phyloP scores from a whole-genome alignment of 92 coral and sea anemone species.

The Palythoa heliodiscus region DNA sequence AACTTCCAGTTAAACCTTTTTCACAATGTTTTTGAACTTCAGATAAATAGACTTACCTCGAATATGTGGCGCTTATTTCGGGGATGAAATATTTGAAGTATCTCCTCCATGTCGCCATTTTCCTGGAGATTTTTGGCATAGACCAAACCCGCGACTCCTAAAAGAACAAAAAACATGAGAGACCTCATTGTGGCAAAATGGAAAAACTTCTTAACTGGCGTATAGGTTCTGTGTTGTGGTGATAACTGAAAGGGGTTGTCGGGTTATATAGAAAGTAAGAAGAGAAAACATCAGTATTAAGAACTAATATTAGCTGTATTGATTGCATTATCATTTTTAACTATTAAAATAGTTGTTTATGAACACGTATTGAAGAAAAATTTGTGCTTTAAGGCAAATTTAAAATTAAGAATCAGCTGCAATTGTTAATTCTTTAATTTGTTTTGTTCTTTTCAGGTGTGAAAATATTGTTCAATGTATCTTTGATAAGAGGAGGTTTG shows the following conservation, averaged over 20 bases:
- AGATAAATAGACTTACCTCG: too few species aligned
- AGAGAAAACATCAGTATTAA: not conserved
- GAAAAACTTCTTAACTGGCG: too few species aligned
- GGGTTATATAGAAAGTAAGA: not conserved
- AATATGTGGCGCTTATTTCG: too few species aligned
- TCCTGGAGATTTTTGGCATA: constrained; percentile 15
- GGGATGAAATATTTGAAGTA: not conserved
- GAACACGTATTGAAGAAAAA: not conserved
- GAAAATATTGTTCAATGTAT: not conserved
- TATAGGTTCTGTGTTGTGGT: not conserved
- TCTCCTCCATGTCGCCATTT: not conserved
- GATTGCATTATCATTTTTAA: constrained; percentile 2
- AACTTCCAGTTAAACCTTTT: too few species aligned
- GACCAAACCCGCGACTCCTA: constrained; percentile 20
- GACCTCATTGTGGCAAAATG: constrained; percentile 9
- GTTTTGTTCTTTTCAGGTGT: constrained; percentile 16
- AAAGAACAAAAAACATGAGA: constrained; percentile 4
- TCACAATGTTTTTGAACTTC: too few species aligned
- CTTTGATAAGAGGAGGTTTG: not conserved
- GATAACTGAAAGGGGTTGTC: not conserved
- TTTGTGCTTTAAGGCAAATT: not conserved
- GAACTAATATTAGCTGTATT: not conserved
- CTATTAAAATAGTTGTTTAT: too few species aligned
- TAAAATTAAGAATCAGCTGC: constrained; percentile 25
- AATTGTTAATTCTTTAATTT: not conserved